Evolutionary conservation across 2,113 vertebrate genomes (phyloP).

Genomic region (Lagopus muta): DNA sequence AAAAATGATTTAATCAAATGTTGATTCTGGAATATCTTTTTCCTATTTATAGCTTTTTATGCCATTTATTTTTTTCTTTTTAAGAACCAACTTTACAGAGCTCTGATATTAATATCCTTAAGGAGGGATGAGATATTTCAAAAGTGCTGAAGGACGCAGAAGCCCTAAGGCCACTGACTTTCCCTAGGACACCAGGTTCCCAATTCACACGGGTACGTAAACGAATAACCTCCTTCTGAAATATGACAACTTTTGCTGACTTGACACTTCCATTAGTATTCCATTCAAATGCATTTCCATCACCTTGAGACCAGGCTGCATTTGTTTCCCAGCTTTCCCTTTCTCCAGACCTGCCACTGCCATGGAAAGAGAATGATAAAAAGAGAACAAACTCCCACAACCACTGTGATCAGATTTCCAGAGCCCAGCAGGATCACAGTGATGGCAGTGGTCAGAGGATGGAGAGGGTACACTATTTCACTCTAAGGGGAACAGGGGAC

Average conservation of each 20-base stretch:
- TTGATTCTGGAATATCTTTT: slow-evolving; percentile 38
- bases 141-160: not conserved
- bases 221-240: slow-evolving; percentile 15
- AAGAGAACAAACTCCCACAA: not conserved
- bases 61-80: slow-evolving; percentile 19
- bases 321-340: not conserved
- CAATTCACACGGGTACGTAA: not conserved
- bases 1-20: not conserved
- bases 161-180: slow-evolving; percentile 31
- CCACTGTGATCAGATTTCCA: not conserved
- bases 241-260: not conserved
- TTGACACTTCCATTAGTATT: not conserved
- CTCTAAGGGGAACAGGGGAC: not conserved
- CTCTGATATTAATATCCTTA: slow-evolving; percentile 22
- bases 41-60: slow-evolving; percentile 31
- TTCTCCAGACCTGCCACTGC: fast-evolving
- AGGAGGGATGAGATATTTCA: not conserved
- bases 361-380: not conserved
- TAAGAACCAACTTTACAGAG: slow-evolving; percentile 15
- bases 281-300: fast-evolving
- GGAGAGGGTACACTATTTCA: not conserved
- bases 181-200: not conserved
- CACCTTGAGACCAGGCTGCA: not conserved
- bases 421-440: not conserved
- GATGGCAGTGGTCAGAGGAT: not conserved